Base-by-base conservation (phyloP, 2,797 vertebrate species). In the Ctenopoma multispine region DNA sequence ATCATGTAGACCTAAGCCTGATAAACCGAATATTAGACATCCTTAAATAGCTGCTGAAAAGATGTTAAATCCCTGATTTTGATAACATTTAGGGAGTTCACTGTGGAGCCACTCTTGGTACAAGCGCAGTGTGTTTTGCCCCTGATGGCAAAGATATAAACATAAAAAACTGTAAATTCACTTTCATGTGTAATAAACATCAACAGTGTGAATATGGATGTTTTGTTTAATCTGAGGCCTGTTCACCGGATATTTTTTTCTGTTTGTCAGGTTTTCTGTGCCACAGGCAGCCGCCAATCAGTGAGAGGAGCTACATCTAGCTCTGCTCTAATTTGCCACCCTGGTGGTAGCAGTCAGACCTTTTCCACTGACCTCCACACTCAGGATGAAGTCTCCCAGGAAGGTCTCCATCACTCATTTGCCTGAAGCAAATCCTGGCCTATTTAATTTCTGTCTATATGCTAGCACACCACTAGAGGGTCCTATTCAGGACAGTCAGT, bases 201-300 rank as follows among this genome's bases (percentile, higher is more conserved):
- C 10, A 34, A 9, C 31, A 34, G 31, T 10, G 8, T 34, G 3
- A 34, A 7, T 34, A 34, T 10, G 10, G 31, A 34, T 34, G 8
- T 2, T 34, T 8, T 34, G 41, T 6, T 2, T 66, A 67, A 23
- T 38, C 0, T 44, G 23, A 77, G 17, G 82, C 40, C 44, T 68
- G 34, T 57, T 27, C 20, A 57, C 13, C 34, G 7, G 4, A 3
- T 54, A 34, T 43, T 75, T 20, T 60, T 50, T 31, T 55, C 34
- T 71, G 40, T 84, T 48, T 60, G 53, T 43, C 89, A 98, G 97
- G 89, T 98, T 96, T 8, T 96, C 97, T 43, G 77, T 95, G 65
- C 92, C 94, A 72, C 94, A 95, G 48, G 93, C 94, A 72, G 93
- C 95, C 53, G 83, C 94, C 44, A 90, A 95, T 88, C 96, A 96